Conservation (phyloP, 2,797 vertebrate genomes). For the Muscicapa striata region DNA sequence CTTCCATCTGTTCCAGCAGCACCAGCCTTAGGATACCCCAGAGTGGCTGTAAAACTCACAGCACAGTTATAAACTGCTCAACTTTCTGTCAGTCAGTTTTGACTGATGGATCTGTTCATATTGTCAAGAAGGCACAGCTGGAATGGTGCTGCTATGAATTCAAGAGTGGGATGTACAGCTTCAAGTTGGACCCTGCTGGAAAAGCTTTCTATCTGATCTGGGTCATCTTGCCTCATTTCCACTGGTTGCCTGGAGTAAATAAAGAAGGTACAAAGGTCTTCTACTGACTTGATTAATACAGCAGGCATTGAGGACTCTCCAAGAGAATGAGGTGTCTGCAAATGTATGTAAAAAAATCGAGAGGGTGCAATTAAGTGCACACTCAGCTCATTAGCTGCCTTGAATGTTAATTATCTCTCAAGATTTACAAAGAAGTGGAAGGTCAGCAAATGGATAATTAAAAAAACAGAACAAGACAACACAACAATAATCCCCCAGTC, state of each 20-base stretch:
- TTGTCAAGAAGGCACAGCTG: neutral
- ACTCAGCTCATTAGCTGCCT: neutral
- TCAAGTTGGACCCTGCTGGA: neutral
- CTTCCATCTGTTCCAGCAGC: neutral
- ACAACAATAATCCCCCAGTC: neutral
- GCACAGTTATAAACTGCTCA: neutral
- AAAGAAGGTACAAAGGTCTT: constrained; percentile 55
- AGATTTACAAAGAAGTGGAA: neutral
- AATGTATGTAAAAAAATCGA: neutral
- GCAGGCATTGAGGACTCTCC: constrained; percentile 7
- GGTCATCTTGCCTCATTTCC: neutral
- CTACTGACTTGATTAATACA: constrained; percentile 5
- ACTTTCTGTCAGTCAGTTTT: neutral
- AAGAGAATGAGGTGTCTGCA: constrained; percentile 27
- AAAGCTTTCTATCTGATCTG: neutral
- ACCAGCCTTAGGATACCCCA: neutral
- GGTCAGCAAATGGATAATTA: constrained; percentile 10
- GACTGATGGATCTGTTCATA: constrained; percentile 4
- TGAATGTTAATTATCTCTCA: neutral
- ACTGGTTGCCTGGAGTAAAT: constrained; percentile 5
- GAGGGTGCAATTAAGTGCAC: neutral
- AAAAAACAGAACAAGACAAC: neutral
- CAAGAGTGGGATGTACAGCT: neutral
- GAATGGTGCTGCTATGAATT: neutral
- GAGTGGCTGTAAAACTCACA: neutral